Conservation (phyloP, 2,113 vertebrate genomes). For the Gracilinanus agilis region DNA sequence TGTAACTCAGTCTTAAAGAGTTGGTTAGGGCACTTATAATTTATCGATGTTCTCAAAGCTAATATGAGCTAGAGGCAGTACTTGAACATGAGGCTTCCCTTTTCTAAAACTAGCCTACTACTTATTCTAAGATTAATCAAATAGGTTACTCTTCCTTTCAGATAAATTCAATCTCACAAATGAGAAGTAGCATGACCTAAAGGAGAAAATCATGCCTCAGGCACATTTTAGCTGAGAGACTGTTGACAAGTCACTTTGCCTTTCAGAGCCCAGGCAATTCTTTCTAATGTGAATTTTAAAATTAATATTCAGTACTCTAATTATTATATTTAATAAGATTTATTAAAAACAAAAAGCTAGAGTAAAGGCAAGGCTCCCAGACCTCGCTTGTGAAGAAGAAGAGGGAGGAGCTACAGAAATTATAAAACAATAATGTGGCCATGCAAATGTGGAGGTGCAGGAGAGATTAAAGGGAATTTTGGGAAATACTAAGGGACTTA, state of each 20-base stretch:
- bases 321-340: no score
- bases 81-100: background rate
- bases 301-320: no score
- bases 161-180: background rate
- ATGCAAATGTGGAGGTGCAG: no score
- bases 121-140: background rate
- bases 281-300: no score
- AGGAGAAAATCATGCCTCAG: background rate
- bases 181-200: background rate
- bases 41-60: background rate
- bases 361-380: no score
- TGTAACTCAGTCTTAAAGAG: background rate
- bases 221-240: background rate
- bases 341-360: no score
- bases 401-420: no score
- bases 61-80: background rate
- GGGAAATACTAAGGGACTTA: no score
- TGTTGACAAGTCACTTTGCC: background rate
- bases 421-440: no score
- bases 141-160: background rate
- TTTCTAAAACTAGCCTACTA: background rate
- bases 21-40: background rate
- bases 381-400: no score
- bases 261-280: background rate
- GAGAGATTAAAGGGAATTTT: no score